Evolutionary conservation across 2,797 vertebrate species (phyloP).

Genomic region (Hylomyscus alleni): DNA sequence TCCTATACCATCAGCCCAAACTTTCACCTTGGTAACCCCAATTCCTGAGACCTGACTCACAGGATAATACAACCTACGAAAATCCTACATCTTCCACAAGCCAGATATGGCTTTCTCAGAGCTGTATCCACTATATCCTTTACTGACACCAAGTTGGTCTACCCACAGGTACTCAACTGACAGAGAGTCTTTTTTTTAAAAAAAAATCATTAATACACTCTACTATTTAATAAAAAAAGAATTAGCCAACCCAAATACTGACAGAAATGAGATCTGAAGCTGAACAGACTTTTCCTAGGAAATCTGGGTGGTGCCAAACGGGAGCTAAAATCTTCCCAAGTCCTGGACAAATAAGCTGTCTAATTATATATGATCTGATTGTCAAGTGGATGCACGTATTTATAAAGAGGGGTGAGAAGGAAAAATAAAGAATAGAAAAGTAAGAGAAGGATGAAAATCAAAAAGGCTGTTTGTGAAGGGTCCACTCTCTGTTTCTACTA

Average conservation of each 20-base stretch:
- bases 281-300: neutral
- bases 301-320: neutral
- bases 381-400: neutral
- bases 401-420: neutral
- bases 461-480: neutral
- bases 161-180: neutral
- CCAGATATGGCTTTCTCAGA: neutral
- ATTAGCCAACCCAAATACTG: neutral
- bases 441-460: neutral
- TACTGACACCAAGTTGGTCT: neutral
- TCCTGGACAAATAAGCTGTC: neutral
- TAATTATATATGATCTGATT: neutral
- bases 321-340: neutral
- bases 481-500: neutral
- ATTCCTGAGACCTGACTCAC: neutral
- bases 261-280: neutral
- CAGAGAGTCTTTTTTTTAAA: neutral
- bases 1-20: neutral
- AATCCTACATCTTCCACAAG: neutral
- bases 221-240: neutral
- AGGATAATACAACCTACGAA: neutral
- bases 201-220: neutral
- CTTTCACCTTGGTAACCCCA: neutral
- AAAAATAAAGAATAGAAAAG: neutral
- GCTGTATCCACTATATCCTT: neutral